Percentiles rank a stretch among this genome's conserved stretches.
phyloP scores from a whole-genome alignment of 2,113 vertebrate species.

The Acrocephalus kingi region DNA sequence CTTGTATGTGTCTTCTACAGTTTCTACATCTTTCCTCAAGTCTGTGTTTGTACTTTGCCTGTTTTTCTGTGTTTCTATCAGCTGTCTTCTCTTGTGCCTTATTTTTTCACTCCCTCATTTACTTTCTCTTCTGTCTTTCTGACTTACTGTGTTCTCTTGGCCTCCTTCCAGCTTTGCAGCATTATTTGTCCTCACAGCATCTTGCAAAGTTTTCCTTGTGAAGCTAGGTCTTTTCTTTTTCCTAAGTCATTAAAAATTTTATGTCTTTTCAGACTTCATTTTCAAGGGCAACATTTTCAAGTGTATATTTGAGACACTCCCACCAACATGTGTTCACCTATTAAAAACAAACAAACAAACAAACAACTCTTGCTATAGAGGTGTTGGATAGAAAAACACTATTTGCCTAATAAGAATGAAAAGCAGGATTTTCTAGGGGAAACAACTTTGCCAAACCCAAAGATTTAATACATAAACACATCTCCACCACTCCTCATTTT shows the following conservation, averaged over 20 bases:
- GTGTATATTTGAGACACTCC: not conserved
- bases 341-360: not conserved
- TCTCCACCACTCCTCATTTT: not conserved
- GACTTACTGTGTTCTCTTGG: slow-evolving; percentile 16
- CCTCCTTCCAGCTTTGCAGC: slow-evolving; percentile 46
- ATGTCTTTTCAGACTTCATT: not conserved
- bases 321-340: not conserved
- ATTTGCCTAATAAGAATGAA: not conserved
- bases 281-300: not conserved
- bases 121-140: not conserved
- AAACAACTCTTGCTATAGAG: not conserved
- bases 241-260: not conserved
- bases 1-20: not conserved
- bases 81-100: not conserved
- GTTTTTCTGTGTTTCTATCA: not conserved
- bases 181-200: slow-evolving; percentile 35
- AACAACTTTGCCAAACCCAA: not conserved
- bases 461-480: not conserved
- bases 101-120: slow-evolving; percentile 10
- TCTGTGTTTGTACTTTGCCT: slow-evolving; percentile 10
- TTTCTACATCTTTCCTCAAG: not conserved
- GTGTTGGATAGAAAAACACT: not conserved
- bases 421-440: not conserved
- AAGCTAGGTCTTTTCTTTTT: not conserved
- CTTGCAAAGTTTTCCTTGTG: not conserved